Base-by-base conservation (phyloP, 1,140 invertebrate genomes). In the Hypsibius dujardini region DNA sequence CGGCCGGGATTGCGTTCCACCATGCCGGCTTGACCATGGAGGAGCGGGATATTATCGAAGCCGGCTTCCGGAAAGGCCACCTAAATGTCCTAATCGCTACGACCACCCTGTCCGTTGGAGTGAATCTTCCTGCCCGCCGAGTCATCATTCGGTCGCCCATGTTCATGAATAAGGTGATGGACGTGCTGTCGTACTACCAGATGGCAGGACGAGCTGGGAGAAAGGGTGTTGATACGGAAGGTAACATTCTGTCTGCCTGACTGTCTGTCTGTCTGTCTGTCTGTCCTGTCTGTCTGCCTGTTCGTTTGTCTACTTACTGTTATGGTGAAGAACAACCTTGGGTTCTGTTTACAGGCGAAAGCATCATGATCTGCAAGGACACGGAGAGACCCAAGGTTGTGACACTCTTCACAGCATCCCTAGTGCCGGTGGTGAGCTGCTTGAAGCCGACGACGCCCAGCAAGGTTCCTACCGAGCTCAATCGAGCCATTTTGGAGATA, bases 181-280 rank as follows among this genome's bases (percentile, higher is more conserved):
- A 94, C 80, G 85, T 86, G 62, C 81, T 94, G 2, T 88, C 87
- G 2, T 98, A 98, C 79, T 87, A 87, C 72, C 95, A 98, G 82
- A 98, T 98, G 95, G 87, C 91, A 76, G 95, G 95, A n/a, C 83
- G 95, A 76, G 93, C 94, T 76, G 95, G 95, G 1, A 84, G 95
- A 76, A 95, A 92, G 82, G 94, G 95, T n/a, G 88, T 88, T 78
- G 85, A 86, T 75, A 80, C 78, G 7, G 75, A 78, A 75, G 83
- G 82, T 80, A 73, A 47, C 40, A 71, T 2, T 71, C 7, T 56
- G 7, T 7, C 50, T 7, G 7, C 7, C 7, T 7, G n/a, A 7
- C 50, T n/a, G 7, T n/a, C n/a, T 56, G 7, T 7, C 7, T 7
- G n/a, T 56, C 7, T 56, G n/a, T n/a, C n/a, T n/a, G n/a, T n/a